Percentiles rank a stretch among this genome's conserved stretches.
These are phyloP conservation scores for Smutsia temminckii DNA, from an alignment of 2,797 vertebrate genomes.

Conservation along the genomic window DNA sequence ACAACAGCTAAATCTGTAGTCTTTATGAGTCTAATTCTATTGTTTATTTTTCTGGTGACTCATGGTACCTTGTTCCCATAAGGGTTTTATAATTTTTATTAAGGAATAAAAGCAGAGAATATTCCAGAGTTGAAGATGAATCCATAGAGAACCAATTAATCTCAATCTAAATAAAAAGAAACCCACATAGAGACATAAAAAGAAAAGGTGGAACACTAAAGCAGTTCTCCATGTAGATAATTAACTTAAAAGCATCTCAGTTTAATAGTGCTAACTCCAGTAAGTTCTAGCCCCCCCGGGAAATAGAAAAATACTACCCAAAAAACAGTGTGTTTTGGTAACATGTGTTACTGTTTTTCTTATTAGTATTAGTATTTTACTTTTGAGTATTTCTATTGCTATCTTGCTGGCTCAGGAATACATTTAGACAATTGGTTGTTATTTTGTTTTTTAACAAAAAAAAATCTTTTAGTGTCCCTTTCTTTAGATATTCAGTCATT, in stretches of 20 bases:
- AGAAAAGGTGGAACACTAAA: not conserved
- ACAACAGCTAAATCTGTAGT: not conserved
- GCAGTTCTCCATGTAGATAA: not conserved
- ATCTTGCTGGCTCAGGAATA: not conserved
- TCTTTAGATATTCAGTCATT: not conserved
- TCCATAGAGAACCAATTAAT: not conserved
- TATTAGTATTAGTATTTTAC: not conserved
- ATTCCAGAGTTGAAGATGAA: not conserved
- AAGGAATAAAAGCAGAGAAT: not conserved
- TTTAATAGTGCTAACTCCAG: not conserved
- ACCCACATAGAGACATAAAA: not conserved
- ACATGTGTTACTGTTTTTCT: not conserved
- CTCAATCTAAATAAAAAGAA: slow-evolving; percentile 28
- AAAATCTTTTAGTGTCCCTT: not conserved
- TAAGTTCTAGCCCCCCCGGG: not conserved
- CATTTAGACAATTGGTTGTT: not conserved
- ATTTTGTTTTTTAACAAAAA: not conserved
- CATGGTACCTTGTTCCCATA: not conserved
- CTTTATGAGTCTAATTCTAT: not conserved
- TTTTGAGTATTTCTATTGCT: not conserved
- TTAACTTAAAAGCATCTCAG: not conserved
- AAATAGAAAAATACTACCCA: not conserved
- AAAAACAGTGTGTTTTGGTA: not conserved
- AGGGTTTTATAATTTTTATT: not conserved
- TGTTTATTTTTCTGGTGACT: slow-evolving; percentile 29